Evolutionary conservation across 2,797 vertebrate species (phyloP), one percentile per base, ranked within the genome.

Genomic region (Chanos chanos): DNA sequence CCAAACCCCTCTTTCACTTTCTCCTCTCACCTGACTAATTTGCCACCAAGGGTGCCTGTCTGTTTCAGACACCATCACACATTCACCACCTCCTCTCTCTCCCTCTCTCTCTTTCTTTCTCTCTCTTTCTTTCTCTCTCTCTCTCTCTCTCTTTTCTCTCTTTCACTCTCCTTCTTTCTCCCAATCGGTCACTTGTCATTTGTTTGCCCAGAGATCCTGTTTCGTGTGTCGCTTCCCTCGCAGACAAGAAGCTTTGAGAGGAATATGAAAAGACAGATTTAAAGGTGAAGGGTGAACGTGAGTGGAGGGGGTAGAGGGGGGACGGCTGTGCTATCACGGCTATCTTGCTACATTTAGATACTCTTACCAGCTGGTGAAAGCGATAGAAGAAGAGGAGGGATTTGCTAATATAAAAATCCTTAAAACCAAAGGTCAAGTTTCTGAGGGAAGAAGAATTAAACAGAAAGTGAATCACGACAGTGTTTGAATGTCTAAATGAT

Each of bases 181-280:
- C 44, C 61, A 73, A 60, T 77, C 83, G 81, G 47, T 57, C 62
- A 55, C 72, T 64, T 70, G 53, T 83, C 80, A 84, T 80, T 86
- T 91, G 94, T 99, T 96, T 96, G 93, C 91, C 89, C 91, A 96
- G 92, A 90, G 94, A 96, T 94, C 91, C 87, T 87, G 79, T 94
- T 94, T 94, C 91, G 93, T 93, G 89, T 91, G 91, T 92, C 90
- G 91, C 89, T 92, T 94, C 92, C 93, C 94, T 92, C 90, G 90
- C 91, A 92, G 92, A 94, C 94, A 94, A 95, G 94, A 91, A 71
- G 93, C 95, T 97, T 97, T 97, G 94, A 96, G 94, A 91, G 92
- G 95, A 97, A 98, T 97, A 97, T 97, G 94, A 99, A 98, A 98
- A 98, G 95, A 90, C 95, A 98, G 96, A 94, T 98, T 98, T 98